Evolutionary conservation across 2,888 invertebrate species (phyloP), one percentile per base, ranked within the genome.

Genomic region (Harpagoxenus sublaevis): DNA sequence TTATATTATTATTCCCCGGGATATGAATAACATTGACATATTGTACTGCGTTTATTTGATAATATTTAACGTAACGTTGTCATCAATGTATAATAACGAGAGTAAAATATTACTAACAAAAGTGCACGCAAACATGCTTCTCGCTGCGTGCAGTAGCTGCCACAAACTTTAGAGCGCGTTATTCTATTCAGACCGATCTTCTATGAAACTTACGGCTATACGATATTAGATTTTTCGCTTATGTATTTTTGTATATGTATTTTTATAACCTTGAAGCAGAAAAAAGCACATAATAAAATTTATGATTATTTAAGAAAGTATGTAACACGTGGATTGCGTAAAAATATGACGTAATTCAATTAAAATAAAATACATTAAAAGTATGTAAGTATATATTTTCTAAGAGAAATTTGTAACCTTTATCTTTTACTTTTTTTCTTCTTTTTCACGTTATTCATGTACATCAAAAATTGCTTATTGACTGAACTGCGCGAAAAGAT

Each of bases 121-220:
- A 77, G 68, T 65, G 57, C 45, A 83, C n/a, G 48, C 77, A 31
- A 62, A 35, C 51, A 23, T 51, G 28, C 12, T n/a, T 63, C 8
- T 65, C 9, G 75, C 15, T 28, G 48, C 57, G 57, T 18, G 23
- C 71, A 71, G 66, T 66, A 68, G 28, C 18, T 55, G 31, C 31
- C 15, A 28, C 31, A 57, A 79, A 79, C 78, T 79, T 79, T 79
- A 55, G 42, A 79, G 23, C 55, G n/a, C 55, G 55, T 57, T 79
- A 70, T 57, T 79, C 55, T 31, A 57, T 57, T 71, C 71, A 79
- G 23, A 55, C 35, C 55, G 55, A 79, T 79, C 78, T 55, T 70
- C 18, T 48, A 51, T 57, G 71, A 60, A 79, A 79, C 66, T 57
- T 65, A 42, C 23, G 42, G 12, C 18, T 55, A 31, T 35, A 35